Percentiles rank a stretch among this genome's conserved stretches.
Conservation (phyloP, 2,888 invertebrate genomes). For the Acanthosepion esculentum region DNA sequence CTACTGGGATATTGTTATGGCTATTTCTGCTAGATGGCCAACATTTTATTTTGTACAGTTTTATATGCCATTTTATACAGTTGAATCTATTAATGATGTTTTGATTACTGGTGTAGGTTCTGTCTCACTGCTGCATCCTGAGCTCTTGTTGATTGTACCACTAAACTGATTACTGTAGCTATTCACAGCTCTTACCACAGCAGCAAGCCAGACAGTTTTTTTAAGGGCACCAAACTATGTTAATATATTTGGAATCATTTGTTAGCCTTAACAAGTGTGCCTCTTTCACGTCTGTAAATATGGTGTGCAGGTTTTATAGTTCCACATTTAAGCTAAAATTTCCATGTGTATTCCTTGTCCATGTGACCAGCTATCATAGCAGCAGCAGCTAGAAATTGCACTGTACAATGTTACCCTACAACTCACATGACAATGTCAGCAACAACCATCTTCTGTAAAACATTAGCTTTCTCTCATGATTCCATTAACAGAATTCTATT, state of each 20-base stretch:
- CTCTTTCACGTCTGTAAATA: constrained; percentile 1
- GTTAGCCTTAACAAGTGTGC: constrained; percentile 2
- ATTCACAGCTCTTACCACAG: neutral
- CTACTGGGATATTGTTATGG: constrained; percentile 16
- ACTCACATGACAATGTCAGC: neutral
- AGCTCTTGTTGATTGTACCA: neutral
- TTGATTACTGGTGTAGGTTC: neutral
- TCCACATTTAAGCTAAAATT: neutral
- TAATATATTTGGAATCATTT: constrained; percentile 8
- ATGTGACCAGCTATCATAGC: neutral
- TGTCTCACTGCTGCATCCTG: neutral
- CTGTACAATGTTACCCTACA: neutral
- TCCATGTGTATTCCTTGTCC: neutral
- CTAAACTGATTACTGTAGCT: neutral
- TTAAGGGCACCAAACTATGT: constrained; percentile 33
- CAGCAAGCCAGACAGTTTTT: neutral
- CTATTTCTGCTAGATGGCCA: neutral
- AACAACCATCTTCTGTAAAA: neutral
- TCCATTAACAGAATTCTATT: neutral
- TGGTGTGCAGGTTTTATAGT: constrained; percentile 33
- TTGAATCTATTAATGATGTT: neutral
- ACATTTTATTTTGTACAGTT: constrained; percentile 21
- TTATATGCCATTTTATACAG: constrained; percentile 33
- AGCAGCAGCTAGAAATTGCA: neutral
- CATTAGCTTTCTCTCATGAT: neutral